Percentiles rank a stretch among this genome's conserved stretches.
These are phyloP conservation scores for Nothobranchius furzeri DNA, from an alignment of 2,113 vertebrate species.

Conservation along the genomic window DNA sequence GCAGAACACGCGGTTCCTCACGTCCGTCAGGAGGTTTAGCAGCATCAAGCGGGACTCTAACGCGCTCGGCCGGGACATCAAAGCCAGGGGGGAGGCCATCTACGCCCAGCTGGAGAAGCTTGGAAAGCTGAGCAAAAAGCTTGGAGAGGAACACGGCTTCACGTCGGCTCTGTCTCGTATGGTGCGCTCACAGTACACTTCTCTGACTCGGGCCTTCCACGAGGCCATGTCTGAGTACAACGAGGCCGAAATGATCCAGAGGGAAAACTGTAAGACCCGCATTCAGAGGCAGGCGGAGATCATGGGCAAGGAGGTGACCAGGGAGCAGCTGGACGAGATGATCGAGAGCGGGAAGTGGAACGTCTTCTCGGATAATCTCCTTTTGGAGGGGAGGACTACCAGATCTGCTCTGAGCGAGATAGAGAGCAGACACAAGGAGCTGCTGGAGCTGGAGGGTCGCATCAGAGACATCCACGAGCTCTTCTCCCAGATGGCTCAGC, in stretches of 20 bases:
- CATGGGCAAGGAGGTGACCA: slow-evolving; percentile 91
- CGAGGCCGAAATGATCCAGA: slow-evolving; percentile 87
- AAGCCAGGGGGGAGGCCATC: slow-evolving; percentile 84
- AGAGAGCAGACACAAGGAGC: slow-evolving; percentile 91
- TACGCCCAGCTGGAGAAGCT: slow-evolving; percentile 85
- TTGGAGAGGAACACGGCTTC: slow-evolving; percentile 78
- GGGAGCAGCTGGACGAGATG: slow-evolving; percentile 94
- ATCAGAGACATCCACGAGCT: slow-evolving; percentile 91
- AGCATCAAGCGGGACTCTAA: slow-evolving; percentile 97
- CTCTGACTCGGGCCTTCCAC: slow-evolving; percentile 85
- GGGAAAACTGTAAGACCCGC: slow-evolving; percentile 93
- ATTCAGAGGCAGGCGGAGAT: slow-evolving; percentile 97
- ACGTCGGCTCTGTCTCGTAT: slow-evolving; percentile 86
- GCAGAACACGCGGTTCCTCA: slow-evolving; percentile 93
- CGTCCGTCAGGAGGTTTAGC: slow-evolving; percentile 93
- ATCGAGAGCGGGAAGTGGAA: slow-evolving; percentile 95
- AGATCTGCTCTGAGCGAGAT: slow-evolving; percentile 89
- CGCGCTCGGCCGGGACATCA: slow-evolving; percentile 90
- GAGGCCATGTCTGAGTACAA: slow-evolving; percentile 90
- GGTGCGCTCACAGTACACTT: slow-evolving; percentile 81
- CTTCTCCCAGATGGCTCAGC: slow-evolving; percentile 90
- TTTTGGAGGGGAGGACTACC: slow-evolving; percentile 85
- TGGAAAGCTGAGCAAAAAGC: slow-evolving; percentile 75
- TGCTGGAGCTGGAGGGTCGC: slow-evolving; percentile 89
- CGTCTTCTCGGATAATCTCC: slow-evolving; percentile 90